Conservation (phyloP, 2,888 invertebrate species). For the Drosophila anomelani region DNA sequence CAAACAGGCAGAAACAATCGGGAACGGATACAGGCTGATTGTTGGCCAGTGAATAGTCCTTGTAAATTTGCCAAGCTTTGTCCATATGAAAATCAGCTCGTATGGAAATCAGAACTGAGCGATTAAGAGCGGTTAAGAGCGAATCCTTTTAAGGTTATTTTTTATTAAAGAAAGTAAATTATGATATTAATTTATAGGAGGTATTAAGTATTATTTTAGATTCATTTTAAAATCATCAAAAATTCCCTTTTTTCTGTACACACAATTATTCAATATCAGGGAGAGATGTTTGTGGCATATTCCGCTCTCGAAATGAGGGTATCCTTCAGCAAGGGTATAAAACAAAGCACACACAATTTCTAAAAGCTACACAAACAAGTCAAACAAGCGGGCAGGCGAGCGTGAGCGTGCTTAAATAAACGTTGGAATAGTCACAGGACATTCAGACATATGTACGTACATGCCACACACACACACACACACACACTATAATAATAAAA, state of each 20-base stretch:
- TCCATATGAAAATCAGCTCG: constrained; percentile 8
- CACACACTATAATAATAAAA: constrained; percentile 41
- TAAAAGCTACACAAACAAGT: constrained; percentile 48
- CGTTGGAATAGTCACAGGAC: constrained; percentile 44
- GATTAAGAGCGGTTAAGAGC: too few species aligned
- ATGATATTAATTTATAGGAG: not conserved
- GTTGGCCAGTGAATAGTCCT: constrained; percentile 9
- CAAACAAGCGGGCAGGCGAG: constrained; percentile 37
- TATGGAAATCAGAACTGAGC: constrained; percentile 9
- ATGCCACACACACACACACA: constrained; percentile 15
- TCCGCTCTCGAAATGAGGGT: not conserved
- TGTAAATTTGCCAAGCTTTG: constrained; percentile 18
- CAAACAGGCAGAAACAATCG: constrained; percentile 12
- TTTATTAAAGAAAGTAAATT: too few species aligned
- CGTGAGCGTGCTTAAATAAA: constrained; percentile 67
- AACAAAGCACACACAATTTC: constrained; percentile 64
- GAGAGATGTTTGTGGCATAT: not conserved
- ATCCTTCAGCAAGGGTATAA: constrained; percentile 26
- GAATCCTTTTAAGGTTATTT: too few species aligned
- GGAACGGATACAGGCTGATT: constrained; percentile 9
- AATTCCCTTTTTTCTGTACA: too few species aligned
- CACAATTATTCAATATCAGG: constrained; percentile 5
- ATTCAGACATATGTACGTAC: constrained; percentile 22
- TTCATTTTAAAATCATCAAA: not conserved
- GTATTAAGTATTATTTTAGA: not conserved